Conservation (phyloP, 2,113 vertebrate species). For the Cheirogaleus medius region DNA sequence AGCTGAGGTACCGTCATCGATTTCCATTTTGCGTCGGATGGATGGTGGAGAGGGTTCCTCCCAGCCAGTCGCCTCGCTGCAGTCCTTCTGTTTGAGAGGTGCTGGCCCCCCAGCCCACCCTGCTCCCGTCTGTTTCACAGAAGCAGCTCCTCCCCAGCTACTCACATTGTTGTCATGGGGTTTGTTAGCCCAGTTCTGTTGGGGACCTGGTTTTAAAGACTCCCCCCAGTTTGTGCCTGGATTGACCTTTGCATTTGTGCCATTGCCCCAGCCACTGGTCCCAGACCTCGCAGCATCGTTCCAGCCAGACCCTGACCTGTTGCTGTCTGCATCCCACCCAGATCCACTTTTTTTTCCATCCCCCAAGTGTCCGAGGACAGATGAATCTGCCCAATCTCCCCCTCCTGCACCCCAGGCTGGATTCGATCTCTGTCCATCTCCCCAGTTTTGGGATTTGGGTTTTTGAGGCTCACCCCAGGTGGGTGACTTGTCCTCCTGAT, state of each 20-base stretch:
- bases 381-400: conserved; percentile 87
- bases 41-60: conserved; percentile 97
- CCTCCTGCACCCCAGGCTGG: conserved; percentile 90
- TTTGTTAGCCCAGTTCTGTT: conserved; percentile 93
- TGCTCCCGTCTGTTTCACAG: conserved; percentile 93
- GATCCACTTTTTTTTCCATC: conserved; percentile 92
- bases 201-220: conserved; percentile 87
- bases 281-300: conserved; percentile 85
- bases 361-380: conserved; percentile 87
- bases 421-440: conserved; percentile 91
- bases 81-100: conserved; percentile 90
- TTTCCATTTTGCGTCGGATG: conserved; percentile 98
- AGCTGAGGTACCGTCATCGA: conserved; percentile 98
- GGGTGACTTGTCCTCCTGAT: conserved; percentile 93
- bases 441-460: conserved; percentile 92
- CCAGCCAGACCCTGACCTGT: conserved; percentile 86
- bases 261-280: conserved; percentile 87
- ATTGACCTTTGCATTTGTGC: conserved; percentile 86
- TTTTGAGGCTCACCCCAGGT: conserved; percentile 94
- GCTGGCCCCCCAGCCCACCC: conserved; percentile 90
- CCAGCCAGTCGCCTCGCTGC: conserved; percentile 95
- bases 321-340: conserved; percentile 90
- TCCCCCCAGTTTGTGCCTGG: conserved; percentile 93
- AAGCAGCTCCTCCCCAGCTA: conserved; percentile 95
- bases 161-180: conserved; percentile 91